These are phyloP conservation scores for Chaetoderma sp. DNA, from an alignment of 2,888 invertebrate genomes.

Conservation along the genomic window DNA sequence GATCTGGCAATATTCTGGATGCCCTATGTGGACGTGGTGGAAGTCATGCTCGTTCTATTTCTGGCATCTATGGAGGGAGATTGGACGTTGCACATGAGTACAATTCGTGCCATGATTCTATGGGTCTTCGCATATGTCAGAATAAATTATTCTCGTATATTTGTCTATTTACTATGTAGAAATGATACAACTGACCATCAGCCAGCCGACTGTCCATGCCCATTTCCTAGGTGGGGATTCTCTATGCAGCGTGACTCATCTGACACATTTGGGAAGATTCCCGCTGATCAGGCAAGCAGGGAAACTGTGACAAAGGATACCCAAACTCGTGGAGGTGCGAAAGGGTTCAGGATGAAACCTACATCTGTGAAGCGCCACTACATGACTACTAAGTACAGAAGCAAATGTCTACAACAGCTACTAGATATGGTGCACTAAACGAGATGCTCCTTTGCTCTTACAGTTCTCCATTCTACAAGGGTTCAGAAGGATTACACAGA, in stretches of 20 bases:
- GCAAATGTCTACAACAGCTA: conserved; percentile 1
- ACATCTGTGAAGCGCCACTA: neutral
- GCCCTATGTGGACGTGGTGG: too few relatives aligned
- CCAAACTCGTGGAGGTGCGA: conserved; percentile 26
- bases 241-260: conserved; percentile 16
- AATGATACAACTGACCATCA: too few relatives aligned
- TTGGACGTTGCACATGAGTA: too few relatives aligned
- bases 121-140: too few relatives aligned
- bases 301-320: conserved; percentile 31
- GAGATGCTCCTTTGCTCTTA: neutral
- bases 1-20: too few relatives aligned
- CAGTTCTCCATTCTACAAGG: too few relatives aligned
- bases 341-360: conserved; percentile 10
- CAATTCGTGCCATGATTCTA: too few relatives aligned
- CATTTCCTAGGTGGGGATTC: conserved; percentile 24
- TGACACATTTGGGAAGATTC: conserved; percentile 20
- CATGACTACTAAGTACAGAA: conserved; percentile 21
- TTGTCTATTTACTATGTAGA: too few relatives aligned
- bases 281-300: conserved; percentile 19
- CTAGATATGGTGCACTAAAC: neutral
- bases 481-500: conserved; percentile 25
- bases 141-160: too few relatives aligned
- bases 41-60: too few relatives aligned
- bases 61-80: too few relatives aligned
- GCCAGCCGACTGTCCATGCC: conserved; percentile 24